Percentiles rank a stretch among this genome's conserved stretches.
Conservation (phyloP, 2,113 vertebrate genomes). For the Orycteropus afer region DNA sequence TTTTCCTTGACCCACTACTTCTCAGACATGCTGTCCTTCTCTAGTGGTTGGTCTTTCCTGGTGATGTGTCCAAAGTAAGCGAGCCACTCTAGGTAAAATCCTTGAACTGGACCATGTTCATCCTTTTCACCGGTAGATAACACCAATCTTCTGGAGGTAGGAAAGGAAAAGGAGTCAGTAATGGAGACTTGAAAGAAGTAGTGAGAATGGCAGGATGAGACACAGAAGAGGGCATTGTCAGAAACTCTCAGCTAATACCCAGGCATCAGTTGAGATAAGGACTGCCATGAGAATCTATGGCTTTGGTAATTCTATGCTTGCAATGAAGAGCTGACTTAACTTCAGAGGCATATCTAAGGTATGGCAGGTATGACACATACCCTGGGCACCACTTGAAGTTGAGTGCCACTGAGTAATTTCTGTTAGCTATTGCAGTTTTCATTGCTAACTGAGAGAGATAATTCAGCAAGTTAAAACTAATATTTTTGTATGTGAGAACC, state of each 20-base stretch:
- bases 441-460: too few relatives aligned
- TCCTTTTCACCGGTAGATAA: background rate
- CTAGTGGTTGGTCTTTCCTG: background rate
- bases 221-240: background rate
- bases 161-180: background rate
- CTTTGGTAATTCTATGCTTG: background rate
- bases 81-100: background rate
- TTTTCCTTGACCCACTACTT: background rate
- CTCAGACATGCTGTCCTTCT: background rate
- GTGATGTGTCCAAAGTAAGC: background rate
- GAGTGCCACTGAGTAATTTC: too few relatives aligned
- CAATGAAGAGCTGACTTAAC: background rate
- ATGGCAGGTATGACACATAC: too few relatives aligned
- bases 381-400: too few relatives aligned
- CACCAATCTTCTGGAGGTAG: background rate
- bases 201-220: background rate
- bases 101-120: background rate
- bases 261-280: accelerated
- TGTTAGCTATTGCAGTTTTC: too few relatives aligned
- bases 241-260: too few relatives aligned
- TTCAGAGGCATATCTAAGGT: too few relatives aligned
- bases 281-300: accelerated
- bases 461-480: too few relatives aligned
- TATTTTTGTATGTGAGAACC: too few relatives aligned
- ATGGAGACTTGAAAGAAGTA: background rate